Evolutionary conservation across 2,113 vertebrate species (phyloP).

Genomic region (Elephantulus edwardii): DNA sequence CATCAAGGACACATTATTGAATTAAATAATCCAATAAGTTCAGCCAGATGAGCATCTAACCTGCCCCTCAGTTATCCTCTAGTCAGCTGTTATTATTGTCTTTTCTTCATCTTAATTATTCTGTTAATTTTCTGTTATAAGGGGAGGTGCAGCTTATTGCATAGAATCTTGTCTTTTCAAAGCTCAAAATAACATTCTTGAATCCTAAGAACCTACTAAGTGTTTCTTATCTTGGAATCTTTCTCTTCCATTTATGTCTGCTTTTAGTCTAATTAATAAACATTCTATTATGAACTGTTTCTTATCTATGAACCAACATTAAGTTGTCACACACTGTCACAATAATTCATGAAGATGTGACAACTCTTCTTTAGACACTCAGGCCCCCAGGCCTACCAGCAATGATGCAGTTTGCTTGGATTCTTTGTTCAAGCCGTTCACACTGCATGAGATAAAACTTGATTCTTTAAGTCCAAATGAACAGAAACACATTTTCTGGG

Average conservation of each 20-base stretch:
- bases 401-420: slow-evolving; percentile 69
- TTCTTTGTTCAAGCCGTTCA: slow-evolving; percentile 82
- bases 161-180: slow-evolving; percentile 71
- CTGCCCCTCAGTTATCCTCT: slow-evolving; percentile 39
- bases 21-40: slow-evolving; percentile 63
- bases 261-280: slow-evolving; percentile 68
- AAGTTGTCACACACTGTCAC: slow-evolving; percentile 51
- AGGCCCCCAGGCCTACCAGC: slow-evolving; percentile 40
- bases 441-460: too few species aligned
- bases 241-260: slow-evolving; percentile 66
- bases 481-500: too few species aligned
- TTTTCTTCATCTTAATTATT: slow-evolving; percentile 52
- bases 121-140: slow-evolving; percentile 59
- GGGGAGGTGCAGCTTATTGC: slow-evolving; percentile 74
- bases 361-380: slow-evolving; percentile 62
- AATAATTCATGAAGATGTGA: slow-evolving; percentile 79
- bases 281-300: slow-evolving; percentile 62
- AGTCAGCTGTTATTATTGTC: slow-evolving; percentile 59
- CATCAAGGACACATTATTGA: slow-evolving; percentile 45
- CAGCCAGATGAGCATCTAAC: slow-evolving; percentile 49
- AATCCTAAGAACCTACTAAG: slow-evolving; percentile 72
- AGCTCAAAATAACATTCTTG: slow-evolving; percentile 77
- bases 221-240: slow-evolving; percentile 69
- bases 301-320: slow-evolving; percentile 45
- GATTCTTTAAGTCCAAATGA: too few species aligned